Evolutionary conservation across 2,888 invertebrate species (phyloP).

Genomic region (Pammene aurita): DNA sequence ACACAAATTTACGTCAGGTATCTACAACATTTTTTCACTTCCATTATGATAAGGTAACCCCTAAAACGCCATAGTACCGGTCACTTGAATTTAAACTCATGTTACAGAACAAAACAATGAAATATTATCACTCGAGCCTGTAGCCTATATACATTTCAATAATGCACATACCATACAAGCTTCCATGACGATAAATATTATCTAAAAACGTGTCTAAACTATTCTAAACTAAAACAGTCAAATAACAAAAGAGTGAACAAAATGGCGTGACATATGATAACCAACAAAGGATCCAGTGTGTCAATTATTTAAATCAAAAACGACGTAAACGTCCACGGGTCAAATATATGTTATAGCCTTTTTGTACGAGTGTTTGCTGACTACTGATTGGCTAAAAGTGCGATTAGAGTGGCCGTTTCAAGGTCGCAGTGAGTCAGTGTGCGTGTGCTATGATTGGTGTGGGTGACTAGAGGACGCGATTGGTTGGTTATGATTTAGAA

Average conservation of each 20-base stretch:
- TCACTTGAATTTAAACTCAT: background rate
- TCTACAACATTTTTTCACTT: too few species aligned
- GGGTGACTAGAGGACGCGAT: constrained; percentile 46
- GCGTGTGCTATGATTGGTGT: constrained; percentile 61
- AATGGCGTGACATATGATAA: constrained; percentile 62
- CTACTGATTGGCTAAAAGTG: constrained; percentile 79
- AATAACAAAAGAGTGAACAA: constrained; percentile 60
- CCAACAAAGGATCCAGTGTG: constrained; percentile 69
- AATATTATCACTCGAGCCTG: background rate
- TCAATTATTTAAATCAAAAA: background rate
- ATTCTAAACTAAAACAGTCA: constrained; percentile 32
- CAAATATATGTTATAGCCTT: constrained; percentile 6
- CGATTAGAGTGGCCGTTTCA: constrained; percentile 78
- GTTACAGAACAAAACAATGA: constrained; percentile 10
- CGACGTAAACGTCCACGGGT: background rate
- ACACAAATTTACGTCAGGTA: too few species aligned
- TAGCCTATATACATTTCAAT: constrained; percentile 1
- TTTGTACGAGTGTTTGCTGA: constrained; percentile 57
- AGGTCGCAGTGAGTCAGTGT: constrained; percentile 74
- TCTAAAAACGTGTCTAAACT: constrained; percentile 27
- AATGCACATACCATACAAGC: background rate
- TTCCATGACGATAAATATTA: constrained; percentile 12
- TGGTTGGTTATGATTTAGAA: constrained; percentile 26
- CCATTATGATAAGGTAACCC: background rate
- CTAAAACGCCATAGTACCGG: background rate